Base-by-base conservation (phyloP, 2,888 invertebrate genomes). In the Pristionchus exspectatus region DNA sequence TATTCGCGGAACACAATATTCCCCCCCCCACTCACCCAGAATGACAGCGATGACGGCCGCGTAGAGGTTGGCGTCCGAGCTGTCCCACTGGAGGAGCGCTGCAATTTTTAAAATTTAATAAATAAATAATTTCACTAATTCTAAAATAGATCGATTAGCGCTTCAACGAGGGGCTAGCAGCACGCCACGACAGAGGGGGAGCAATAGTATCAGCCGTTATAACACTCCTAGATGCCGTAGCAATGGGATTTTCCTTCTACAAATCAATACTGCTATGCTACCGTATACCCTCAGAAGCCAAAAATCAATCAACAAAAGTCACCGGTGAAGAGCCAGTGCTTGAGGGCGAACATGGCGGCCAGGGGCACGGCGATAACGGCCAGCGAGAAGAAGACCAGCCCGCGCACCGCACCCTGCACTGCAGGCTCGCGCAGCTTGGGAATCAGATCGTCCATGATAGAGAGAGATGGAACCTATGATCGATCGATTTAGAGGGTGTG, bases 1-100 rank as follows among this genome's bases (percentile, higher is more conserved):
- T 50, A 38, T 38, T 38, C 38, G 38, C 38, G 38, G 38, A 38
- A 38, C 38, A 38, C 2, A 38, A 38, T 38, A 38, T 38, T 38
- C n/a, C n/a, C n/a, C 44, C 4, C 9, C 44, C 9, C 7, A 84
- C 87, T 83, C 56, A 69, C 69, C 85, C 27, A 94, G 90, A 84
- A 94, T 90, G 24, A 95, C 95, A 18, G 95, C 95, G 66, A 93
- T 90, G 33, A 95, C 92, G 12, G 95, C 95, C 16, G 95, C 92
- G 91, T 94, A 95, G 66, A 93, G 93, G 87, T 93, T 92, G 33
- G 95, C 91, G 91, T 95, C 94, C 90, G 91, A 91, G 7, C 90
- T 74, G 14, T 90, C 63, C 88, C 91, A 94, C 16, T 94, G 93
- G 24, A 95, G 90, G 21, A 93, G 30, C n/a, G 88, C 95, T 95